Percentiles rank a stretch among this genome's conserved stretches.
phyloP scores from a whole-genome alignment of 2,888 invertebrate genomes.

The Microdon myrmicae region DNA sequence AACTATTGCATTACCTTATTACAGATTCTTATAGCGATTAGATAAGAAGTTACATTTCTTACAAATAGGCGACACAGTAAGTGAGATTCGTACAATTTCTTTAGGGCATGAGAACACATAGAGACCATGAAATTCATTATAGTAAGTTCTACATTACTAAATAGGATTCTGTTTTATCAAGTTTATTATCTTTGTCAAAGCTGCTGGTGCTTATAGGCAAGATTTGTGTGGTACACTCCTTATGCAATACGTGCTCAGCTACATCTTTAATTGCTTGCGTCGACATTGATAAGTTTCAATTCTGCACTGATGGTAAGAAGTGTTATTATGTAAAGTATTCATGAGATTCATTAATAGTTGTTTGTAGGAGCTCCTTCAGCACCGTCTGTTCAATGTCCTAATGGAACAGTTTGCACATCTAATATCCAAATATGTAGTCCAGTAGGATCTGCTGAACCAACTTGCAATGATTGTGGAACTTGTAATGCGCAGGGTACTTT shows the following conservation, averaged over 20 bases:
- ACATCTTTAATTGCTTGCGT: constrained; percentile 19
- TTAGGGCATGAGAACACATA: too few relatives aligned
- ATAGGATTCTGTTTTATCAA: too few relatives aligned
- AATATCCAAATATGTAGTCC: constrained; percentile 6
- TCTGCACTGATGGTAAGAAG: constrained; percentile 26
- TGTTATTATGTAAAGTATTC: not conserved
- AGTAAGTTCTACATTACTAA: too few relatives aligned
- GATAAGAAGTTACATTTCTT: too few relatives aligned
- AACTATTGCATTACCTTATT: too few relatives aligned
- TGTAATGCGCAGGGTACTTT: constrained; percentile 13
- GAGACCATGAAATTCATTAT: too few relatives aligned
- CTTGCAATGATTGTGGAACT: constrained; percentile 9
- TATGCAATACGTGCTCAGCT: constrained; percentile 33
- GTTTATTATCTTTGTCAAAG: too few relatives aligned
- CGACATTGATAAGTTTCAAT: constrained; percentile 8
- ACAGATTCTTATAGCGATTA: too few relatives aligned
- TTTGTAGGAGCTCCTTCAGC: constrained; percentile 13
- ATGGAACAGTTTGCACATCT: constrained; percentile 21
- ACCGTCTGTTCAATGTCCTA: constrained; percentile 6
- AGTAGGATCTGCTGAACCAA: not conserved
- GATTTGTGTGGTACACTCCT: constrained; percentile 2
- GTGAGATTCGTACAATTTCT: too few relatives aligned
- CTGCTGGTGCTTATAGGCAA: too few relatives aligned
- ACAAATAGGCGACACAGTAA: too few relatives aligned
- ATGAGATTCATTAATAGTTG: not conserved